Evolutionary conservation across 2,797 vertebrate species (phyloP).

Genomic region (Siniperca scherzeri): DNA sequence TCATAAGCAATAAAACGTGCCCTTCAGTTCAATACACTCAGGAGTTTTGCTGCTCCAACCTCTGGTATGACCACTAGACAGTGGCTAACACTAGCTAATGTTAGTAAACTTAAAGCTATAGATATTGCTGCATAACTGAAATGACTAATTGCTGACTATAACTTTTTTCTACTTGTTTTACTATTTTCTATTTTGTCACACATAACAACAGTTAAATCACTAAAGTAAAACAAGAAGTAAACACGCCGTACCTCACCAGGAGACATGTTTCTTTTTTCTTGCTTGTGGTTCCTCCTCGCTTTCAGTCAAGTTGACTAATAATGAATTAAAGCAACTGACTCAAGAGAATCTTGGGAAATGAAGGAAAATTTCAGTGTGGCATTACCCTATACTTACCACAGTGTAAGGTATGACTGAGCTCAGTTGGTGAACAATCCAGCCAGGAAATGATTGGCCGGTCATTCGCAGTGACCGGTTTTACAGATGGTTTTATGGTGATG

Average conservation of each 20-base stretch:
- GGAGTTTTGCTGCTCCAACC: background rate
- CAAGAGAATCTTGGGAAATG: background rate
- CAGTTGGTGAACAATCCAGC: slow-evolving; percentile 12
- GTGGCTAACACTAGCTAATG: background rate
- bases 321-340: background rate
- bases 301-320: background rate
- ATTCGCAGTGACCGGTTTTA: slow-evolving; percentile 35
- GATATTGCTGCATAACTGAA: background rate
- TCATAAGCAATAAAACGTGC: background rate
- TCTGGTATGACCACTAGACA: background rate
- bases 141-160: background rate
- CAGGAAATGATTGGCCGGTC: slow-evolving; percentile 40
- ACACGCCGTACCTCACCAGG: background rate
- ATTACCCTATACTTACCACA: background rate
- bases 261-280: background rate
- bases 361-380: background rate
- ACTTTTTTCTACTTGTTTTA: background rate
- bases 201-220: background rate
- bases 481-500: slow-evolving; percentile 63
- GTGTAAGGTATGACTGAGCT: slow-evolving; percentile 13
- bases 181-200: background rate
- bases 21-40: background rate
- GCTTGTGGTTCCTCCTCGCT: background rate
- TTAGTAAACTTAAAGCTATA: background rate
- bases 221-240: background rate